Evolutionary conservation across 2,797 vertebrate genomes (phyloP), one percentile per base, ranked within the genome.

Genomic region (Morelia viridis): DNA sequence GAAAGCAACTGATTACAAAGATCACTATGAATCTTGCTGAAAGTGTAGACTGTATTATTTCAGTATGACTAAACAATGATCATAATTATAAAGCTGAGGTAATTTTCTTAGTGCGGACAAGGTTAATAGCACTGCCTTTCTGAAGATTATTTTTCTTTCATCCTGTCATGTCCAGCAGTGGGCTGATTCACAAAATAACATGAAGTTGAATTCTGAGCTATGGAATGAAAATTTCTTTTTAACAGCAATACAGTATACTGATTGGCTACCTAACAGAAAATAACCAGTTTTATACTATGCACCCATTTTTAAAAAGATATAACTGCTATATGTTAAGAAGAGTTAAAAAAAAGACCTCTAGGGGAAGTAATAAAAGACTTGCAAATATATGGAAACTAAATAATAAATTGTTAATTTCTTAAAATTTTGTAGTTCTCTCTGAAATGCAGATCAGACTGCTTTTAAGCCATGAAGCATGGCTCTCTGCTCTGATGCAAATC

Each of bases 61-160:
- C 0, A 58, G 35, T 95, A 91, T 17, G 11, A 4, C 35, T 92
- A 65, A 35, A 88, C n/a, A 90, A 41, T 80, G 19, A 28, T 91
- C 28, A 89, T 80, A 61, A 24, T 58, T 80, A 60, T 58, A 57
- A 89, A 60, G 0, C 84, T 24, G 46, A 94, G 91, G 91, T 92
- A 80, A n/a, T 87, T 91, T 94, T 90, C 58, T n/a, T 61, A 60
- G 89, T 89, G 68, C 71, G 50, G 62, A 41, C 60, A 96, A 93
- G 84, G 28, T 4, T 91, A 93, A 90, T 31, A 89, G 76, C 8
- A 91, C 56, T 7, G 0, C 41, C 88, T 56, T 93, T 93, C 88
- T 88, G 41, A 95, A 95, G 91, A 80, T 17, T n/a, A 56, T 10
- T 6, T 89, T 24, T 28, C 24, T 91, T 91, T 91, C 46, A 13